A percentile compares a stretch with the other conserved stretches of the same genome.
Evolutionary conservation across 2,113 vertebrate genomes (phyloP).

Genomic region (Hemichromis elongatus): DNA sequence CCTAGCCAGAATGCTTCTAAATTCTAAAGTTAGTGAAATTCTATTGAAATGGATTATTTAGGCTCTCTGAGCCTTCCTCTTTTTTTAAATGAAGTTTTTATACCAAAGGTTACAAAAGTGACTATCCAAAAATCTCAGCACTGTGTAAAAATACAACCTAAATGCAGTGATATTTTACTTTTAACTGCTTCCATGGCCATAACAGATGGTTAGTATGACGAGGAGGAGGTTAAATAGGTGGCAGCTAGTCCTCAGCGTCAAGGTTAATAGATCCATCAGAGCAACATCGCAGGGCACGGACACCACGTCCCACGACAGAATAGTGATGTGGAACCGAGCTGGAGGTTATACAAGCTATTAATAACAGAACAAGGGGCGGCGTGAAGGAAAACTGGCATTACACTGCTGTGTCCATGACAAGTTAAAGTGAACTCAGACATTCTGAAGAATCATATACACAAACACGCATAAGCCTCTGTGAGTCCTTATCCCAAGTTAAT

Average conservation of each 20-base stretch:
- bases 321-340: neutral
- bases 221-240: neutral
- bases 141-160: neutral
- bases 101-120: neutral
- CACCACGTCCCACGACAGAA: neutral
- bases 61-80: neutral
- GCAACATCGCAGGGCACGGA: neutral
- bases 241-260: neutral
- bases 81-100: neutral
- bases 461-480: neutral
- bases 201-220: neutral
- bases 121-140: neutral
- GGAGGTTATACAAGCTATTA: conserved; percentile 10
- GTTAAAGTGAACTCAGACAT: neutral
- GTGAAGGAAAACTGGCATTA: neutral
- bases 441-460: neutral
- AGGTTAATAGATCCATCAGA: conserved; percentile 27
- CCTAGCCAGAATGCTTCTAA: neutral
- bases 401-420: neutral
- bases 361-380: neutral
- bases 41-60: fast-evolving
- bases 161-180: neutral
- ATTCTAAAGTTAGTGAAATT: neutral
- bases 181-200: neutral
- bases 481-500: neutral